Base-by-base conservation (phyloP, 2,888 invertebrate species). In the Salpingus planirostris region DNA sequence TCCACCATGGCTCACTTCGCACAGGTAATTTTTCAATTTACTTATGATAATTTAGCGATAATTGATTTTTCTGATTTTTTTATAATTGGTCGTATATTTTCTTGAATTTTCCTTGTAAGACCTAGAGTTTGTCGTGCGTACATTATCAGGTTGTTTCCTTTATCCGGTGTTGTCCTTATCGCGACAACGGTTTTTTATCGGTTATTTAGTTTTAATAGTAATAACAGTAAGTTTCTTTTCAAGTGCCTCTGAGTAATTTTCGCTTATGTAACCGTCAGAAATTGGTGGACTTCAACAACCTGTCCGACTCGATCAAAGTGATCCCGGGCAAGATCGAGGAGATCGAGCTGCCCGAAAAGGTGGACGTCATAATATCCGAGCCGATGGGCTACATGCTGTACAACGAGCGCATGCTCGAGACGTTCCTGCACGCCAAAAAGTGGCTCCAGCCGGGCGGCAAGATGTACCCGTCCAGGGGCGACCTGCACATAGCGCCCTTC, bases 371-470 rank as follows among this genome's bases (percentile, higher is more conserved):
- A 51, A 90, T 98, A 48, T 96, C 95, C 2, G 98, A 98, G 67
- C 97, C 97, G 0, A 98, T 98, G 97, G 97, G 97, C n/a, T 98
- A 98, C 63, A 97, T 98, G 97, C 69, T 98, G 33, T 95, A 95
- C 65, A 98, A 98, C 68, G 97, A 98, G 65, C 74, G 97, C 42
- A 98, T 98, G 98, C 71, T 98, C 48, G 98, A 98, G 69, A 95
- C 95, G 1, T 98, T 92, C 69, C 70, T 98, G 39, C 97, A 97
- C 70, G 96, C 97, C 2, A 92, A 97, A 59, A 97, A 97, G 63
- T 98, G 96, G 92, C 71, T 97, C 21, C 84, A 84, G 64, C 87
- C 88, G 12, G 76, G 73, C 35, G 95, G 95, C 32, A 88, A 89
- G 68, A 97, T 98, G 97, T 98, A 89, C 65, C 98, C 97, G 2